Evolutionary conservation across 1,140 invertebrate genomes (phyloP), one percentile per base, ranked within the genome.

Genomic region (Drosophila bocqueti): DNA sequence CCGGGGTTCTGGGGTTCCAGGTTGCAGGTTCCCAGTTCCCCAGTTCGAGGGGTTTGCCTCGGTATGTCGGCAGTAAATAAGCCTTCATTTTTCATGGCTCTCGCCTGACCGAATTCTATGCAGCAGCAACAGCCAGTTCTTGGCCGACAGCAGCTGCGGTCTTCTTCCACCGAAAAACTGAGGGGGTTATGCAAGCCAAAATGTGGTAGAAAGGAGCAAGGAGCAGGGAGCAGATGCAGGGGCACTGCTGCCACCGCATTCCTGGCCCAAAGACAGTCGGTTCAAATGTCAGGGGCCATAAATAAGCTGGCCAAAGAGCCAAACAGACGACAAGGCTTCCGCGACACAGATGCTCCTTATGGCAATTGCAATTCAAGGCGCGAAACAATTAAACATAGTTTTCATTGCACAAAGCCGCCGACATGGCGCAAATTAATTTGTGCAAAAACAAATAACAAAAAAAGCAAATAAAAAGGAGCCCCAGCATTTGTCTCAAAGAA

Each of bases 361-460:
- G 64, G 68, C 68, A 40, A 55, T 46, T 79, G 81, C 81, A 84
- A 86, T 83, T 77, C 67, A 89, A 90, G 85, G 85, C 85, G 85
- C 85, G 75, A 89, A 90, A 91, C 85, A 90, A 90, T 90, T 90
- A 91, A 91, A 90, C 85, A 90, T 90, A 91, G 85, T 91, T 91
- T 90, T 91, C 86, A 90, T 91, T 90, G 86, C 85, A 90, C 85
- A 90, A 91, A 90, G 82, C 68, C 55, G 85, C 82, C 82, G 86
- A 90, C 85, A 85, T 67, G 6, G 85, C 66, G 85, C 86, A 91
- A 90, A 90, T 90, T 91, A 90, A 90, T 90, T 90, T 82, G 67
- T 47, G 71, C 38, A 61, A 21, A 74, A 68, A 68, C 54, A 82
- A 52, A 68, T 24, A 59, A 67, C 38, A 29, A 31, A 43, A 11